Conservation (phyloP, 1,140 invertebrate genomes). For the Penaeus vannamei region DNA sequence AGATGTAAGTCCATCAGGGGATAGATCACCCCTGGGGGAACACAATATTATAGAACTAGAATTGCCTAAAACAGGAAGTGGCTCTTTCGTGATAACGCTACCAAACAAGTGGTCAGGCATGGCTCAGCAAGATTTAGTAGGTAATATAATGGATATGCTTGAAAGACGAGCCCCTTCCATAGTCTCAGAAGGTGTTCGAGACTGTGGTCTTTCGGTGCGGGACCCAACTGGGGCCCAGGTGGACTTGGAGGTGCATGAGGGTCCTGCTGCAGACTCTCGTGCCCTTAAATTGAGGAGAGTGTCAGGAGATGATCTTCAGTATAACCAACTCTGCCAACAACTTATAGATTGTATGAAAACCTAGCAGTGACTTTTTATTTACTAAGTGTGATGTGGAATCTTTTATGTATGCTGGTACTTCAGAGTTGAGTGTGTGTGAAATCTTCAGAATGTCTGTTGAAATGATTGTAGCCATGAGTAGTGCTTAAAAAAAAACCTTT, state of each 20-base stretch:
- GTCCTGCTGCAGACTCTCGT: conserved; percentile 74
- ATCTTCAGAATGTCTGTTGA: conserved; percentile 27
- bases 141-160: conserved; percentile 86
- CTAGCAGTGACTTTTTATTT: conserved; percentile 58
- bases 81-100: conserved; percentile 79
- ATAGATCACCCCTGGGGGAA: conserved; percentile 52
- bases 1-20: conserved; percentile 53
- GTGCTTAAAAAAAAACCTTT: too few relatives aligned
- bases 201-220: conserved; percentile 76
- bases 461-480: not conserved
- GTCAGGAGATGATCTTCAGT: conserved; percentile 91
- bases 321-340: conserved; percentile 91
- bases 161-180: conserved; percentile 81
- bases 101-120: conserved; percentile 85
- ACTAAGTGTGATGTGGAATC: conserved; percentile 43
- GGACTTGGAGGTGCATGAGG: conserved; percentile 85
- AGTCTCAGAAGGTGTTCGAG: conserved; percentile 71
- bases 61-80: conserved; percentile 72
- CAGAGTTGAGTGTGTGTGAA: conserved; percentile 21
- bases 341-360: conserved; percentile 84
- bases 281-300: conserved; percentile 91
- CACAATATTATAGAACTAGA: conserved; percentile 55
- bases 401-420: conserved; percentile 27
- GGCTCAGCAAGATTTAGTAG: conserved; percentile 84
- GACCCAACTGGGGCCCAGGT: conserved; percentile 90